phyloP scores from a whole-genome alignment of 2,888 invertebrate species.

The Cacoxenus indagator region DNA sequence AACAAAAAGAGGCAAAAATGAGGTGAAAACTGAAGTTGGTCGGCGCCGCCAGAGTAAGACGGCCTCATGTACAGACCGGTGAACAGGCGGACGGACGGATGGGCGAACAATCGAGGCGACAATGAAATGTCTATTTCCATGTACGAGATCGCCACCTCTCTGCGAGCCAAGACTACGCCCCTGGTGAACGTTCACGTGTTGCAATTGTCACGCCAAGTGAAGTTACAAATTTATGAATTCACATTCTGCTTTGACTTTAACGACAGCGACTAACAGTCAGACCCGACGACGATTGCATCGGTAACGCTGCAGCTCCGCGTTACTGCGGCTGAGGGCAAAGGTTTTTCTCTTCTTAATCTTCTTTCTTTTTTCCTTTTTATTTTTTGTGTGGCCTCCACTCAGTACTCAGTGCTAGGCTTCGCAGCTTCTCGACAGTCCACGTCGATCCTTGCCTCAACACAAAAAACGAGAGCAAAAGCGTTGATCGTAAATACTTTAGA shows the following conservation, averaged over 20 bases:
- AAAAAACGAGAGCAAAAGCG: slow-evolving; percentile 27
- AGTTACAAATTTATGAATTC: slow-evolving; percentile 69
- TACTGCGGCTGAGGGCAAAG: slow-evolving; percentile 6
- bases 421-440: neutral
- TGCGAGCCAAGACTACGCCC: neutral
- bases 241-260: slow-evolving; percentile 53
- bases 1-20: neutral
- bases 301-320: neutral
- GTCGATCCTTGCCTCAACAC: neutral
- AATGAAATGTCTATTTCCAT: slow-evolving; percentile 61
- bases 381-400: neutral
- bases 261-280: slow-evolving; percentile 2
- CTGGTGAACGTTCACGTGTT: slow-evolving; percentile 56
- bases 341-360: neutral
- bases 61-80: slow-evolving; percentile 7
- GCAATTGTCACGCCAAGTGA: slow-evolving; percentile 70
- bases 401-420: slow-evolving; percentile 36
- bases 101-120: slow-evolving; percentile 45
- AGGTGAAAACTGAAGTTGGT: neutral
- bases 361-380: neutral
- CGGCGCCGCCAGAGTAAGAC: neutral
- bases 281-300: neutral
- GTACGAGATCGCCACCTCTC: slow-evolving; percentile 34
- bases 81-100: neutral
- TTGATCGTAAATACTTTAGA: slow-evolving; percentile 64